Evolutionary conservation across 2,113 vertebrate species (phyloP), one percentile per base, ranked within the genome.

Genomic region (Stigmatopora nigra): DNA sequence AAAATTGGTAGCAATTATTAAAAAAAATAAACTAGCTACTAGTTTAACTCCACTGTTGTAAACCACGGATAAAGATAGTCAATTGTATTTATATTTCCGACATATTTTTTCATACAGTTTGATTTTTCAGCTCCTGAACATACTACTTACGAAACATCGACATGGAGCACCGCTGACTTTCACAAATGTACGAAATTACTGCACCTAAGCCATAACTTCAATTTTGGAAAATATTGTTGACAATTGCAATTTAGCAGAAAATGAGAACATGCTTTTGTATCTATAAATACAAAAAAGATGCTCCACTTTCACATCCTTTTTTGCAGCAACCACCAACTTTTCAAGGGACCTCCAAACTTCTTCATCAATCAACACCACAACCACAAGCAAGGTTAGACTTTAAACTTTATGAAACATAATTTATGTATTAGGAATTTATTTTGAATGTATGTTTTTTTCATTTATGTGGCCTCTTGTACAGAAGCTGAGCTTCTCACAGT

Each of bases 241-340:
- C n/a, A 53, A 20, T 17, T 52, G 17, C n/a, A 52, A 8, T n/a
- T 12, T 5, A n/a, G 11, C 31, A n/a, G 16, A 16, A 38, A 35
- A 59, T 36, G 22, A 52, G 7, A 19, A 14, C 3, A 22, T 22
- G 51, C 12, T 31, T 25, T 14, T 31, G 14, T 56, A 19, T 61
- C 14, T 45, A n/a, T 16, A 15, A 53, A 38, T 11, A 22, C 45
- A 41, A 41, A 31, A 3, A 0, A 61, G 63, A 56, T 25, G 17
- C 22, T 58, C 56, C 56, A 31, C 49, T 75, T 75, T 76, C 62
- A 16, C 14, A 78, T 82, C 80, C 68, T 68, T 2, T 72, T 35
- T 62, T 60, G 7, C 69, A 82, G 83, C 41, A 78, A 76, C 70
- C 5, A 3, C 71, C 72, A 78, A 31, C 17, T 16, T 46, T 4